Evolutionary conservation across 2,888 invertebrate species (phyloP).

Genomic region (Mythimna vitellina): DNA sequence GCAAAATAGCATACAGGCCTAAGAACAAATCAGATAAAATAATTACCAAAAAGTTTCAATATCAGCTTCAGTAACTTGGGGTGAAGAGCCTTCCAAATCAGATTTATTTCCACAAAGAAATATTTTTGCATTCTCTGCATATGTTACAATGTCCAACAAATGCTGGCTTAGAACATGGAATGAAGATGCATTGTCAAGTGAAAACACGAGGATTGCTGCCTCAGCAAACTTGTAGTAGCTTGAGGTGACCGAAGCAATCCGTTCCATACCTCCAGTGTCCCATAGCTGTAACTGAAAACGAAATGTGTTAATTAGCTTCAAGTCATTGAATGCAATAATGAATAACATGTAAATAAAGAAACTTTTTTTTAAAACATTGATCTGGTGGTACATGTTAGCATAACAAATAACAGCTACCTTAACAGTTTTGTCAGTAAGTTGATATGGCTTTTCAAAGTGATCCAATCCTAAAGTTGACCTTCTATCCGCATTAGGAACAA

Average conservation of each 20-base stretch:
- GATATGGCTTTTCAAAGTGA: constrained; percentile 96
- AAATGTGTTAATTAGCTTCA: constrained; percentile 23
- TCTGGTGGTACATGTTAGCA: constrained; percentile 1
- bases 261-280: constrained; percentile 99
- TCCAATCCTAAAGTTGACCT: constrained; percentile 97
- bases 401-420: constrained; percentile 88
- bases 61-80: constrained; percentile 96
- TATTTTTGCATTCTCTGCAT: constrained; percentile 98
- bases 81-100: constrained; percentile 93
- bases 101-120: constrained; percentile 98
- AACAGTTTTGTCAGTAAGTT: constrained; percentile 93
- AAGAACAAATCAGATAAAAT: neutral
- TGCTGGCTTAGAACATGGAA: constrained; percentile 98
- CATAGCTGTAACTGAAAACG: constrained; percentile 95
- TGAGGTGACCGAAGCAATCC: constrained; percentile 98
- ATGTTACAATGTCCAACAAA: constrained; percentile 97
- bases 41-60: constrained; percentile 96
- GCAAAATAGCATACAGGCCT: neutral
- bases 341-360: neutral
- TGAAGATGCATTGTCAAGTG: constrained; percentile 97
- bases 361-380: neutral
- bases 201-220: constrained; percentile 97
- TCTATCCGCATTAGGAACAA: constrained; percentile 95
- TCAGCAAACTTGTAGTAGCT: constrained; percentile 99
- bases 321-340: constrained; percentile 26